Base-by-base conservation (phyloP, 2,797 vertebrate species). In the Tympanoctomys barrerae region DNA sequence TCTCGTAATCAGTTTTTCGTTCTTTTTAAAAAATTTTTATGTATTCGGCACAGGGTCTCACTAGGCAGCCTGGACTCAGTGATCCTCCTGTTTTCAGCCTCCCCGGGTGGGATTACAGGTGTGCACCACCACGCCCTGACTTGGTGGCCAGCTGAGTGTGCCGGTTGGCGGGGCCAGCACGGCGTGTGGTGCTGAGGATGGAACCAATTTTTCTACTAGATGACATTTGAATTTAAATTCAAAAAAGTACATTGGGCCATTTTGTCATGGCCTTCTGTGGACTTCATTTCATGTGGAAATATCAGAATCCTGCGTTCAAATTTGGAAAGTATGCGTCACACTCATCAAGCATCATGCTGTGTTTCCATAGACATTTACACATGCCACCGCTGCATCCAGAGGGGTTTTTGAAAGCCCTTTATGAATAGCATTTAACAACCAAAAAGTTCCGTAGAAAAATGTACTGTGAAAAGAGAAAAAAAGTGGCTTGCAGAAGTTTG, bases 251-350 rank as follows among this genome's bases (percentile, higher is more conserved):
- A n/a, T 86, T 82, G 84, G 14, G 8, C 36, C 31, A 59, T 85
- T 42, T 28, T 91, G 71, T 22, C 36, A 1, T 61, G 61, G 64
- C 21, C 66, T 8, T 78, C n/a, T 49, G 26, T 88, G n/a, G 66
- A 70, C 87, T 95, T 95, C 24, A 8, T 94, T 91, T 95, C 62
- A 92, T 92, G 31, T 49, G 36, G 92, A 95, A 85, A 84, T 54
- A 93, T 89, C 24, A 85, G 96, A 94, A n/a, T 28, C 13, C 36
- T 97, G 79, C 96, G 91, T 96, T 96, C 57, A 93, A 57, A 90
- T 82, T 46, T 85, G 79, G 57, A 92, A 94, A 94, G 89, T 82
- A 11, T 81, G 42, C 31, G 85, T 84, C 84, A 39, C 82, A 85
- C 87, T 89, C 61, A 82, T 73, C 84, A 94, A 93, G 7, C 64